A percentile compares a stretch with the other conserved stretches of the same genome.
Conservation (phyloP, 2,888 invertebrate genomes). For the Apamea monoglypha region DNA sequence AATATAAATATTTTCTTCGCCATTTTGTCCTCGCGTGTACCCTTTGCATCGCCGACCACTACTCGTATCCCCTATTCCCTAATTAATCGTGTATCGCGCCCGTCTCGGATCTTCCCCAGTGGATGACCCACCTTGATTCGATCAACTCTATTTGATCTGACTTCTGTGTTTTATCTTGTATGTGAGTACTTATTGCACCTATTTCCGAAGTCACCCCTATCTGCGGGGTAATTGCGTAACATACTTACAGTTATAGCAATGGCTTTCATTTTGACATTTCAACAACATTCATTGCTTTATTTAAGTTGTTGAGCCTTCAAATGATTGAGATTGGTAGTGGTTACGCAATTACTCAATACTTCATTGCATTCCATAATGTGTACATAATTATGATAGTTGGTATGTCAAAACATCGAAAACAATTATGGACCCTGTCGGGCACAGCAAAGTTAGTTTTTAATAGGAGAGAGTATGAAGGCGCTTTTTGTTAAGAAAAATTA, state of each 20-base stretch:
- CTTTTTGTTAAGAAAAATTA: no score
- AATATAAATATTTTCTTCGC: neutral
- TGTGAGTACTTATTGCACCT: neutral
- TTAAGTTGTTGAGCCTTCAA: no score
- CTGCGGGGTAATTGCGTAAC: neutral
- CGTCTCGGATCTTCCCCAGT: conserved; percentile 79
- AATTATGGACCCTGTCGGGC: no score
- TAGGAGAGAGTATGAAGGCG: no score
- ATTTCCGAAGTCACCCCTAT: neutral
- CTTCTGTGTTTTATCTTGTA: conserved; percentile 40
- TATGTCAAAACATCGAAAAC: no score
- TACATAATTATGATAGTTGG: no score
- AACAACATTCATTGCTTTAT: neutral
- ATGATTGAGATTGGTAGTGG: no score
- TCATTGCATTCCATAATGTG: no score
- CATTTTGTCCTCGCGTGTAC: conserved; percentile 71
- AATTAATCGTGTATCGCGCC: conserved; percentile 87
- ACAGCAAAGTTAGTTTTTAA: no score
- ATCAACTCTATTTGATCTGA: conserved; percentile 68
- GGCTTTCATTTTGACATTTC: neutral
- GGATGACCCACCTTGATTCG: conserved; percentile 85
- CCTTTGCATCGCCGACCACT: conserved; percentile 79
- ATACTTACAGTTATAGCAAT: neutral
- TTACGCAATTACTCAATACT: no score
- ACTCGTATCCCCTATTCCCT: conserved; percentile 83